phyloP scores from a whole-genome alignment of 1,140 invertebrate genomes.

The Phymastichus coffea region DNA sequence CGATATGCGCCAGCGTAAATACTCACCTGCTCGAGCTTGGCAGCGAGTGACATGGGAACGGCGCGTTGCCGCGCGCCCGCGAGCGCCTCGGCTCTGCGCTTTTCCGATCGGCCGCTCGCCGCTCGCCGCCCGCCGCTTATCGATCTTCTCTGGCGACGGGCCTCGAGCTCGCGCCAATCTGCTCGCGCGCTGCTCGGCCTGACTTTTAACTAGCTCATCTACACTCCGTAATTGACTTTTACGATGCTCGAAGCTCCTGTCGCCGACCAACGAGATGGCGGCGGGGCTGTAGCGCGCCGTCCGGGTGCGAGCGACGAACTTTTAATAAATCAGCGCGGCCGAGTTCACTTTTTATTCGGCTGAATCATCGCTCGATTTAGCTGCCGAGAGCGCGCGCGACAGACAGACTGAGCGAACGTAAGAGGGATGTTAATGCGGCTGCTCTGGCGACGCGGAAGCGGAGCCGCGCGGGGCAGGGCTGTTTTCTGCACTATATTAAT shows the following conservation, averaged over 20 bases:
- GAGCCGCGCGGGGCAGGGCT: conserved; percentile 32
- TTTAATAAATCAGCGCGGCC: conserved; percentile 11
- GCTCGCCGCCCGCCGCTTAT: neutral
- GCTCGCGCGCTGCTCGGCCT: neutral
- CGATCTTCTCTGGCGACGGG: neutral
- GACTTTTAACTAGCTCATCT: neutral
- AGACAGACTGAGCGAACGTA: no score
- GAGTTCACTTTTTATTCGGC: neutral
- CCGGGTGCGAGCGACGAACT: no score
- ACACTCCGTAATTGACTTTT: neutral
- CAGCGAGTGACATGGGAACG: no score
- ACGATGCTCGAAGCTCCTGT: neutral
- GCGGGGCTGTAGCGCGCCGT: no score
- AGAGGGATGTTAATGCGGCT: no score
- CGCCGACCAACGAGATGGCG: no score
- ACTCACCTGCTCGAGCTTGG: no score
- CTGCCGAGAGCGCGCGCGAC: no score
- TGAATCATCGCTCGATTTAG: neutral
- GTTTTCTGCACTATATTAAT: conserved; percentile 51
- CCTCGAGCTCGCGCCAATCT: no score
- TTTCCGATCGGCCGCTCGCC: neutral
- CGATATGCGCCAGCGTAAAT: no score
- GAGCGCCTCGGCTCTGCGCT: neutral
- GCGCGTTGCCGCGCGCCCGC: conserved; percentile 19
- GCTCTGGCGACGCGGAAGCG: conserved; percentile 15